Conservation (phyloP, 2,113 vertebrate species). For the Megaceryle torquata region DNA sequence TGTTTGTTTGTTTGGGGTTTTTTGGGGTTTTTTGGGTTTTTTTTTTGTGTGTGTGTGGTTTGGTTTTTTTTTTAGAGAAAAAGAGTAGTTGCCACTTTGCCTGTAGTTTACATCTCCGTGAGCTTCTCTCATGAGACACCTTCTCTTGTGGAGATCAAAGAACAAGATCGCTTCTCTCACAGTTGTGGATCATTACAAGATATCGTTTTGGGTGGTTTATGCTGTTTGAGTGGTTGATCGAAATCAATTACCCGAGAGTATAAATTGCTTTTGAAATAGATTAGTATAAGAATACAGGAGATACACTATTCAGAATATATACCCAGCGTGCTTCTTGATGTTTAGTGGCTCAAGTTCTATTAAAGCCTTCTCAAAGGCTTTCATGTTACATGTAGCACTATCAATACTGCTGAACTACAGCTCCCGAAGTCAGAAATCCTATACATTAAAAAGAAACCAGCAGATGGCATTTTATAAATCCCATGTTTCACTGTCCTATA, state of each 20-base stretch:
- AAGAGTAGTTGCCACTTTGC: background rate
- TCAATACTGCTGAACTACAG: background rate
- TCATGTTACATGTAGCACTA: background rate
- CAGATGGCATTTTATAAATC: conserved; percentile 60
- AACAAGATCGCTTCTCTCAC: conserved; percentile 8
- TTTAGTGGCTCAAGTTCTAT: background rate
- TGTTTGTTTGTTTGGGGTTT: no score
- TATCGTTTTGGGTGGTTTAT: background rate
- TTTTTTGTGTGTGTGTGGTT: no score
- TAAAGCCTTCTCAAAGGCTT: background rate
- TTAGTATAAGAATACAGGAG: background rate
- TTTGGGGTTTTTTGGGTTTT: no score
- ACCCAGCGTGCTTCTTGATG: background rate
- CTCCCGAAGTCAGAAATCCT: conserved; percentile 42
- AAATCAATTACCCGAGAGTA: conserved; percentile 10
- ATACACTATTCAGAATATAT: background rate
- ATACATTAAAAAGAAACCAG: conserved; percentile 33
- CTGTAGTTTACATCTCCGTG: background rate
- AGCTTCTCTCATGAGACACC: background rate
- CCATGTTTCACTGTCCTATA: conserved; percentile 51
- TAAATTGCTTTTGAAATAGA: conserved; percentile 4
- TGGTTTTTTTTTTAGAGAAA: background rate
- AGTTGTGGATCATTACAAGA: background rate
- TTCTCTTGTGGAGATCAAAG: conserved; percentile 2
- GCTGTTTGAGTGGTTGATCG: background rate